phyloP scores from a whole-genome alignment of 2,888 invertebrate genomes.

The Pteria penguin region DNA sequence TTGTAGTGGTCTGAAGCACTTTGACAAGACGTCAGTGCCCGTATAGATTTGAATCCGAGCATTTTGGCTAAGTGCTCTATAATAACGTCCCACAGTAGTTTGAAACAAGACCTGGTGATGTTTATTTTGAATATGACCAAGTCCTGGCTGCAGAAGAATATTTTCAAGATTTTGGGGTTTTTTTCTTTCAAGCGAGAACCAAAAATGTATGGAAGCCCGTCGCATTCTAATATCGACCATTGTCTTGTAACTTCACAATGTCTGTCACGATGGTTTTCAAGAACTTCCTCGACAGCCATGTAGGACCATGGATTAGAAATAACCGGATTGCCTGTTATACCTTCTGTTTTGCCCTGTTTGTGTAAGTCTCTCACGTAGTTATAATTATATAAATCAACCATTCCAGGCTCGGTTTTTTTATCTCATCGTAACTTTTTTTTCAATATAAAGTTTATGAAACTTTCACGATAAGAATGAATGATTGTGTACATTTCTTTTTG shows the following conservation, averaged over 20 bases:
- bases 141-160: background rate
- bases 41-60: background rate
- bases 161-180: background rate
- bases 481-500: background rate
- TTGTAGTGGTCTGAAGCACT: background rate
- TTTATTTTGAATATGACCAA: background rate
- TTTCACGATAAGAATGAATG: background rate
- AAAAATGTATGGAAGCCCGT: background rate
- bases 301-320: background rate
- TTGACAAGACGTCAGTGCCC: constrained; percentile 7
- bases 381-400: background rate
- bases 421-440: background rate
- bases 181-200: background rate
- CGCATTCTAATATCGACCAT: background rate
- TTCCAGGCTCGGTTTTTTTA: background rate
- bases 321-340: background rate
- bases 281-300: background rate
- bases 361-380: background rate
- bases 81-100: background rate
- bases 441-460: background rate
- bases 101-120: background rate
- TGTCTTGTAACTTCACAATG: background rate
- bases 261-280: background rate
- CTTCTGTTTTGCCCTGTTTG: background rate
- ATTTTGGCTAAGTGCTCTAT: background rate